Evolutionary conservation across 1,140 invertebrate genomes (phyloP).

Genomic region (Gerris buenoi): DNA sequence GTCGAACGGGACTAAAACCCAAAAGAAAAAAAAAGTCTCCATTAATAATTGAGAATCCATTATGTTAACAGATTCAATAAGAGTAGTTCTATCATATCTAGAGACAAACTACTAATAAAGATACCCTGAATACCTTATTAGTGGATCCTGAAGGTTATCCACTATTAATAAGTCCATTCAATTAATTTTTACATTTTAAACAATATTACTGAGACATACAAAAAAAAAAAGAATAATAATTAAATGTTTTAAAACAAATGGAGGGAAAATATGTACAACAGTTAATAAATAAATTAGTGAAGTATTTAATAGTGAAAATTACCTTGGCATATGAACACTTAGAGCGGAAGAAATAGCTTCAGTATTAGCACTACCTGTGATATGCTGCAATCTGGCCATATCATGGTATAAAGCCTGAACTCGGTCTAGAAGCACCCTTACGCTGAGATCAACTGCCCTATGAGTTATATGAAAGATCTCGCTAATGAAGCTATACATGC

Average conservation of each 20-base stretch:
- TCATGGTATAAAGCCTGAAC: slow-evolving; percentile 51
- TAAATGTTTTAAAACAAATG: background rate
- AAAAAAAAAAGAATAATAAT: background rate
- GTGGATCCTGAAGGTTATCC: too few relatives aligned
- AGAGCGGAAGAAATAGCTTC: background rate
- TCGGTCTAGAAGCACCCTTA: slow-evolving; percentile 62
- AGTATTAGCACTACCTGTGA: slow-evolving; percentile 42
- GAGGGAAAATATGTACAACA: too few relatives aligned
- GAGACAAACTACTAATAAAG: too few relatives aligned
- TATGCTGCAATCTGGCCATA: slow-evolving; percentile 54
- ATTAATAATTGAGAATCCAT: too few relatives aligned
- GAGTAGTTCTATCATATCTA: too few relatives aligned
- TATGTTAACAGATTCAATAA: too few relatives aligned
- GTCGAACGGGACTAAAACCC: too few relatives aligned
- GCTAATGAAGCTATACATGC: slow-evolving; percentile 56
- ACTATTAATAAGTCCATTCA: too few relatives aligned
- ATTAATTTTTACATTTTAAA: too few relatives aligned
- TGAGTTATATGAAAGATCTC: slow-evolving; percentile 85
- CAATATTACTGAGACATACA: background rate
- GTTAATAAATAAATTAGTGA: too few relatives aligned
- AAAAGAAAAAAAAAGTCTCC: too few relatives aligned
- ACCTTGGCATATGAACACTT: background rate
- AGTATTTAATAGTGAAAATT: background rate
- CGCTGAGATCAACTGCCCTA: slow-evolving; percentile 66
- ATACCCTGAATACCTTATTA: too few relatives aligned